phyloP scores from a whole-genome alignment of 2,113 vertebrate genomes.

The Trogon surrucura region DNA sequence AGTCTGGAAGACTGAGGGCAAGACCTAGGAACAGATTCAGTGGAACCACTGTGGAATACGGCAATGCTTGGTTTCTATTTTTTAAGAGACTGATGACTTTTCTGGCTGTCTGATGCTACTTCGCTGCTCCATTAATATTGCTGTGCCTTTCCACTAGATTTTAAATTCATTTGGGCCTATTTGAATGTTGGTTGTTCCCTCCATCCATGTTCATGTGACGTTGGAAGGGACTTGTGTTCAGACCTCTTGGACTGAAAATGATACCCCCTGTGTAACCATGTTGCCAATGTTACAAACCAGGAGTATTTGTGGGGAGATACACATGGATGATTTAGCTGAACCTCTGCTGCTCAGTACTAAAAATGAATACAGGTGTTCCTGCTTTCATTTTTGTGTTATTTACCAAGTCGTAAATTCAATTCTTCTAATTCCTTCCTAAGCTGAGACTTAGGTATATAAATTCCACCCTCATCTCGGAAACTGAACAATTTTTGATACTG shows the following conservation, averaged over 20 bases:
- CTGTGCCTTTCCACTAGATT: neutral
- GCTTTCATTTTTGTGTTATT: neutral
- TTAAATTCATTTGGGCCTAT: neutral
- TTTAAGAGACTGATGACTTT: neutral
- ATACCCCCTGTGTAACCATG: neutral
- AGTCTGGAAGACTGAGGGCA: neutral
- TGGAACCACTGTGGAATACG: neutral
- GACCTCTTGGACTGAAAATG: neutral
- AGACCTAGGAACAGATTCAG: neutral
- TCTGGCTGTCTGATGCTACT: neutral
- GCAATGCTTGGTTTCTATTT: neutral
- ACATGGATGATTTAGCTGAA: neutral
- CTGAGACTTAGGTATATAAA: neutral
- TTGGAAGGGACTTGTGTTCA: neutral
- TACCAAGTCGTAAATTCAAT: neutral
- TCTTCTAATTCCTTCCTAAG: neutral
- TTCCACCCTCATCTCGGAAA: neutral
- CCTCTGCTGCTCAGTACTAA: neutral
- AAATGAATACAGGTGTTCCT: neutral
- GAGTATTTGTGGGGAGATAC: neutral
- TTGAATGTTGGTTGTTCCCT: neutral
- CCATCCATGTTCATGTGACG: neutral
- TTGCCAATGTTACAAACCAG: neutral
- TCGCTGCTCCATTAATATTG: neutral
- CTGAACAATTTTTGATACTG: neutral